Percentiles rank a stretch among this genome's conserved stretches.
These are phyloP conservation scores for Smittia sp. DNA, from an alignment of 2,888 invertebrate species.

Conservation along the genomic window DNA sequence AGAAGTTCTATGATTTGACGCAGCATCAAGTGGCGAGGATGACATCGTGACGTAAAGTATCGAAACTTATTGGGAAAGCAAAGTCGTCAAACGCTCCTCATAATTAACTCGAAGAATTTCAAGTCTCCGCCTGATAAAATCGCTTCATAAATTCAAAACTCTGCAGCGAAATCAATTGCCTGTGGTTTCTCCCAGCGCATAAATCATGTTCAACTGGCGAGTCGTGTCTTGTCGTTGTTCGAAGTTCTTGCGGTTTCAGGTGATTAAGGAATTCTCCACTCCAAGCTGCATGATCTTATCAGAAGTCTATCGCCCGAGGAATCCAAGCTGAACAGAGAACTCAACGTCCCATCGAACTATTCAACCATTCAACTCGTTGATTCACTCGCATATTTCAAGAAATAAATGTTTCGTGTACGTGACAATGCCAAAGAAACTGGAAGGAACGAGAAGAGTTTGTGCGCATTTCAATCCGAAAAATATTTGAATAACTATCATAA, in stretches of 20 bases:
- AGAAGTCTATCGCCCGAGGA: too few relatives aligned
- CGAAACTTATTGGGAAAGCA: not conserved
- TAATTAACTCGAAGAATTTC: not conserved
- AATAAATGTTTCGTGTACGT: conserved; percentile 16
- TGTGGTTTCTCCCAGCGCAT: conserved; percentile 5
- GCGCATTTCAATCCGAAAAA: conserved; percentile 3
- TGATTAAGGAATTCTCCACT: too few relatives aligned
- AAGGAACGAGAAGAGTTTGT: not conserved
- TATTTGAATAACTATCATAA: conserved; percentile 27
- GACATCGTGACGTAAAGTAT: not conserved
- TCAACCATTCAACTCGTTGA: not conserved
- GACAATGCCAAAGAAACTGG: not conserved
- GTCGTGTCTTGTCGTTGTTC: not conserved
- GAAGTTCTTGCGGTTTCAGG: too few relatives aligned
- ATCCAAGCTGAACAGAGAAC: too few relatives aligned
- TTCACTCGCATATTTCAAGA: not conserved
- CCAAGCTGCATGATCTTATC: too few relatives aligned
- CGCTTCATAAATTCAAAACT: conserved; percentile 15
- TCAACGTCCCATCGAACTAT: too few relatives aligned
- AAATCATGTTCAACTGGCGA: not conserved
- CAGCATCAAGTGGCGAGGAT: conserved; percentile 12
- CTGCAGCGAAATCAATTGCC: conserved; percentile 1
- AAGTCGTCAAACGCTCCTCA: not conserved
- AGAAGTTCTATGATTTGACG: not conserved
- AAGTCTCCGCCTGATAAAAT: not conserved